Conservation (phyloP, 2,797 vertebrate species). For the Myioborus melanocephalus region DNA sequence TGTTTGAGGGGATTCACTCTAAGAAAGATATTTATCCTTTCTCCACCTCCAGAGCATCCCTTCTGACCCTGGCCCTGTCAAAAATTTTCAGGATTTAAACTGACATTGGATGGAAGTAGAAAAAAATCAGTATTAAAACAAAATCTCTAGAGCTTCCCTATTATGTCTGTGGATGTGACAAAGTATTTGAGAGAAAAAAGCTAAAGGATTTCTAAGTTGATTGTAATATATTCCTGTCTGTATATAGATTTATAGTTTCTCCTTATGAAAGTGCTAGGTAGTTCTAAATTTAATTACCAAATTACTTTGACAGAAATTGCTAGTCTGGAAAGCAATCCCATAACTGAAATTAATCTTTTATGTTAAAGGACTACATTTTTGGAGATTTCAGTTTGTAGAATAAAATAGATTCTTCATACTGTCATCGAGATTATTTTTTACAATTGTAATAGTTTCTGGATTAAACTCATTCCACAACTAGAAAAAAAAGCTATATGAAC, state of each 20-base stretch:
- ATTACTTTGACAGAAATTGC: neutral
- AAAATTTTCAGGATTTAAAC: neutral
- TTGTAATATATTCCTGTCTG: neutral
- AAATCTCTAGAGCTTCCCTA: neutral
- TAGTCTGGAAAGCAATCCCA: neutral
- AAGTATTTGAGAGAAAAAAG: neutral
- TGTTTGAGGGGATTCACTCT: neutral
- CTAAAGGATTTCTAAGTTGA: neutral
- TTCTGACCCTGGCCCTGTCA: neutral
- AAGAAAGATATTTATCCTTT: neutral
- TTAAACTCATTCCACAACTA: neutral
- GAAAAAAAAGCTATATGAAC: neutral
- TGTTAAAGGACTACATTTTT: neutral
- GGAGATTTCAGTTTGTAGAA: neutral
- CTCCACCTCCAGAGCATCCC: neutral
- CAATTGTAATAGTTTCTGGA: neutral
- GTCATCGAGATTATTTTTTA: neutral
- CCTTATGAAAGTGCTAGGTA: neutral
- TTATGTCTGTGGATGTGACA: neutral
- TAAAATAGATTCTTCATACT: neutral
- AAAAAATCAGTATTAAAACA: neutral
- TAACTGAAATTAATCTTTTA: neutral
- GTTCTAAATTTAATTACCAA: neutral
- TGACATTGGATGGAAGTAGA: neutral
- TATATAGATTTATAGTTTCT: neutral